Evolutionary conservation across 2,888 invertebrate genomes (phyloP).

Genomic region (Silvanus unidentatus): DNA sequence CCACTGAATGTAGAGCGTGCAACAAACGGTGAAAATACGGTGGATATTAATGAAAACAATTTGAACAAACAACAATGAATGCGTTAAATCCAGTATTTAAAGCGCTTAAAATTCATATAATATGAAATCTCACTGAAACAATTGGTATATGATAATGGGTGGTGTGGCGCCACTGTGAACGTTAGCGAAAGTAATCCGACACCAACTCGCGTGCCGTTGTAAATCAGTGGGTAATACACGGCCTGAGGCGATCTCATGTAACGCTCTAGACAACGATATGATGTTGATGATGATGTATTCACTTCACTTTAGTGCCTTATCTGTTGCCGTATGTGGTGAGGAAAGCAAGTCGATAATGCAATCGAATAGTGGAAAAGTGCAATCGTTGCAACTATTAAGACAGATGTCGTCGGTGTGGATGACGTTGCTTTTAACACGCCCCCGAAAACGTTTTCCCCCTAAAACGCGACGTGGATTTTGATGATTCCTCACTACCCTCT

Average conservation of each 20-base stretch:
- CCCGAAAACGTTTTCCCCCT: too few species aligned
- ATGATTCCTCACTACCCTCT: too few species aligned
- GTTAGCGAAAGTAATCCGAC: conserved; percentile 33
- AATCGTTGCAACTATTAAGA: too few species aligned
- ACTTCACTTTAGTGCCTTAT: too few species aligned
- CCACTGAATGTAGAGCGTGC: background rate
- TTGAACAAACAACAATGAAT: conserved; percentile 27
- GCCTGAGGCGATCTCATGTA: conserved; percentile 15
- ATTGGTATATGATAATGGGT: conserved; percentile 25
- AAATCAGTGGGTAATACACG: conserved; percentile 34
- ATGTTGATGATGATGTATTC: too few species aligned
- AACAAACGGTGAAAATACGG: conserved; percentile 1
- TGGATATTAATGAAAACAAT: conserved; percentile 29
- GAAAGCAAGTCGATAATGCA: too few species aligned
- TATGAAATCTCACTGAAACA: conserved; percentile 27
- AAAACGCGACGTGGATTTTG: too few species aligned
- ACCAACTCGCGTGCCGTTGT: conserved; percentile 33
- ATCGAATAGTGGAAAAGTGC: too few species aligned
- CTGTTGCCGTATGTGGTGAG: too few species aligned
- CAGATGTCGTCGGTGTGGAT: too few species aligned
- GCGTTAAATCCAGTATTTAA: conserved; percentile 30
- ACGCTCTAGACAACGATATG: conserved; percentile 4
- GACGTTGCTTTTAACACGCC: too few species aligned
- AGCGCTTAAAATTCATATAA: conserved; percentile 26
- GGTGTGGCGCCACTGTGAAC: conserved; percentile 29